Evolutionary conservation across 2,113 vertebrate genomes (phyloP).

Genomic region (Gnathonemus longibarbis): DNA sequence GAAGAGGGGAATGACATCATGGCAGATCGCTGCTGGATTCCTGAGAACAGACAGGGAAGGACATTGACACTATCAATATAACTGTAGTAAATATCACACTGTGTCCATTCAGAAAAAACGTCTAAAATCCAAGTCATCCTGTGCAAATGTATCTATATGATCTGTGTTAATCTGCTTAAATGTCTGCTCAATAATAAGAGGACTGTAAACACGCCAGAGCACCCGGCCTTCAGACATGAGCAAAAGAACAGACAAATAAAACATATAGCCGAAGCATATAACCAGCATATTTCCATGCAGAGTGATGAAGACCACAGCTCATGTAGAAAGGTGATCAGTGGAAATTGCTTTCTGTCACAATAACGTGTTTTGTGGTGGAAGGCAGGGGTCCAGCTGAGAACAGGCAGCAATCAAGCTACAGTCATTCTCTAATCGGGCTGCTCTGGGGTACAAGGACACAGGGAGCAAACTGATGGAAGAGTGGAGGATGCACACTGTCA

Average conservation of each 20-base stretch:
- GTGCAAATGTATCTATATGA: not conserved
- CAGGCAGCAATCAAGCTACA: not conserved
- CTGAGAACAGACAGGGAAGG: conserved; percentile 41
- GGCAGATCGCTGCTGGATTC: conserved; percentile 59
- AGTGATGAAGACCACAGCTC: not conserved
- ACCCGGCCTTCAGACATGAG: not conserved
- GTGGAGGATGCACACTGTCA: not conserved
- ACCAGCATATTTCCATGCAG: not conserved
- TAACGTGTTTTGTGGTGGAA: not conserved
- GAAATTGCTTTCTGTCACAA: not conserved
- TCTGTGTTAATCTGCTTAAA: not conserved
- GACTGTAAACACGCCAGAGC: not conserved
- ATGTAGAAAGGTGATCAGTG: not conserved
- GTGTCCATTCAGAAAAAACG: not conserved
- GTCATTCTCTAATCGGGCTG: not conserved
- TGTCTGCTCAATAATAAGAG: not conserved
- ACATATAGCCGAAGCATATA: not conserved
- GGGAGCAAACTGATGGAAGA: not conserved
- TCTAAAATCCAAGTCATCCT: not conserved
- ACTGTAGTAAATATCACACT: not conserved
- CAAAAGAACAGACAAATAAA: not conserved
- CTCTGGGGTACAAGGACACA: not conserved
- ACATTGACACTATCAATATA: no score
- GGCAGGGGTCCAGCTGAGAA: not conserved
- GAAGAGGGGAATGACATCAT: conserved; percentile 47